phyloP scores from a whole-genome alignment of 2,888 invertebrate genomes.

The Scaptomyza tumidula region DNA sequence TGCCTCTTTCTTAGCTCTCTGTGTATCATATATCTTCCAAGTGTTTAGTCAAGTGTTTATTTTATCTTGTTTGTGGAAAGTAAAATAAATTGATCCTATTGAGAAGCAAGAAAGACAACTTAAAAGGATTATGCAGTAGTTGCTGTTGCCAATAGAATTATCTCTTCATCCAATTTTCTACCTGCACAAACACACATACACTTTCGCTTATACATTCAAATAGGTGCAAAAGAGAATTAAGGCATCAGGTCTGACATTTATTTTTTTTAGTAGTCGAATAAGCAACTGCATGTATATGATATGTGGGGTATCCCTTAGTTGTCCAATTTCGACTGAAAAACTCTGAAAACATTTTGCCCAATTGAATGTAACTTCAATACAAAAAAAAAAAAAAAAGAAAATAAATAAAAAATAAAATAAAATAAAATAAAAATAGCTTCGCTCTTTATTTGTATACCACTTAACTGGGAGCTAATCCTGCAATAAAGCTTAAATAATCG shows the following conservation, averaged over 20 bases:
- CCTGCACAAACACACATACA: not conserved
- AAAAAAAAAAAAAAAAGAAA: no score
- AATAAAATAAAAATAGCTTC: not conserved
- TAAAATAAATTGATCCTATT: not conserved
- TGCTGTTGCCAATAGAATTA: not conserved
- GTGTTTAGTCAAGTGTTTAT: not conserved
- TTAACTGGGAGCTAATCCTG: conserved; percentile 1
- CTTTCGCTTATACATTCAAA: no score
- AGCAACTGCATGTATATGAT: no score
- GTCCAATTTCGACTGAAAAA: no score
- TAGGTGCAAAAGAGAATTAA: no score
- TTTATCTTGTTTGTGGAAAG: not conserved
- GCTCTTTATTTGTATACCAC: not conserved
- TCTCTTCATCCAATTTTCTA: not conserved
- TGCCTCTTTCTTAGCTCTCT: not conserved
- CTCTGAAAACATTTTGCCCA: no score
- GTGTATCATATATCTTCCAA: not conserved
- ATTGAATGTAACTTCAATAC: not conserved
- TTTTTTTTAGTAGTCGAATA: no score
- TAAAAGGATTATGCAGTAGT: not conserved
- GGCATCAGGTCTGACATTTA: no score
- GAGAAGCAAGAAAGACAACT: not conserved
- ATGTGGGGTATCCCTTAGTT: no score
- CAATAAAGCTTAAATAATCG: not conserved
- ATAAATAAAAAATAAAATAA: no score